phyloP scores from a whole-genome alignment of 2,888 invertebrate genomes.

The Poecilus cupreus region DNA sequence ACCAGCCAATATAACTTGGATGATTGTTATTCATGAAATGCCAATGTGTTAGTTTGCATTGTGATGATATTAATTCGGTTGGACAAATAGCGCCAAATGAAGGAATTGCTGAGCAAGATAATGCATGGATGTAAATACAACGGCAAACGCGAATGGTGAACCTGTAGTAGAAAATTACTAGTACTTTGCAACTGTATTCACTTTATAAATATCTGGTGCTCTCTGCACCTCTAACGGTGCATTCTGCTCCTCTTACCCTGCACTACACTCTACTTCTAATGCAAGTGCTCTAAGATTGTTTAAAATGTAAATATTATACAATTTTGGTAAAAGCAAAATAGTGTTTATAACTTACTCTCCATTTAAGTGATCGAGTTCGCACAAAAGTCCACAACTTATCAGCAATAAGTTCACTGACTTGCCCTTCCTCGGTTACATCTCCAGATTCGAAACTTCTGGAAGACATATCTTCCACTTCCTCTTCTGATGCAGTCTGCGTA shows the following conservation, averaged over 20 bases:
- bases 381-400: slow-evolving; percentile 86
- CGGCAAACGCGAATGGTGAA: not conserved
- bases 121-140: not conserved
- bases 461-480: slow-evolving; percentile 73
- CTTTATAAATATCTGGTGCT: slow-evolving; percentile 44
- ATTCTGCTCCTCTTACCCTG: not conserved
- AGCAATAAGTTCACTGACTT: slow-evolving; percentile 78
- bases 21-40: slow-evolving; percentile 37
- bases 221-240: slow-evolving; percentile 44
- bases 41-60: not conserved
- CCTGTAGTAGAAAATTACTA: slow-evolving; percentile 8
- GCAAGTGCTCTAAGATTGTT: slow-evolving; percentile 19
- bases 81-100: not conserved
- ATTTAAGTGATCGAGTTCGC: slow-evolving; percentile 84
- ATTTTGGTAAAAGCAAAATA: not conserved
- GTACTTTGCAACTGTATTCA: slow-evolving; percentile 13
- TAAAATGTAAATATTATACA: not conserved
- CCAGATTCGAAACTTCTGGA: slow-evolving; percentile 68
- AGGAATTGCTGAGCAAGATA: not conserved
- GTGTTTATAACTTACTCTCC: slow-evolving; percentile 74
- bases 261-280: slow-evolving; percentile 4
- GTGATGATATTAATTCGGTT: not conserved
- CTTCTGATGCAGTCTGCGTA: slow-evolving; percentile 76
- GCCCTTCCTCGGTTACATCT: slow-evolving; percentile 75
- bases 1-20: slow-evolving; percentile 4